phyloP scores from a whole-genome alignment of 2,888 invertebrate species.

The Meiosimyza platycephala region DNA sequence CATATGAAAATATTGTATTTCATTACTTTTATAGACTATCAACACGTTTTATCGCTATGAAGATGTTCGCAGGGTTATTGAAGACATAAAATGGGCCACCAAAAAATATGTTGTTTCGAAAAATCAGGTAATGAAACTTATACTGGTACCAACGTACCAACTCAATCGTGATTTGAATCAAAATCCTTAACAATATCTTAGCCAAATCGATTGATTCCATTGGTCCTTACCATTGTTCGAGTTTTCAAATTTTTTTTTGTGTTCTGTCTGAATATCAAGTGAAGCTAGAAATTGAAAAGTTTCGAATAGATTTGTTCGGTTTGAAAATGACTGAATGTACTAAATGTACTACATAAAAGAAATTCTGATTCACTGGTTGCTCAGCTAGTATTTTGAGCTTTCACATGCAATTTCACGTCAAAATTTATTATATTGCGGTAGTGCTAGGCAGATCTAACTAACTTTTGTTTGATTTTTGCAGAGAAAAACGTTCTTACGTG shows the following conservation, averaged over 20 bases:
- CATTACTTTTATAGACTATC: conserved; percentile 37
- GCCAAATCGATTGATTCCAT: neutral
- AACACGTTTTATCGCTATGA: conserved; percentile 41
- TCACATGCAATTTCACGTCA: too few relatives aligned
- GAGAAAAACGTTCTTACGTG: conserved; percentile 38
- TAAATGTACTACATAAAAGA: too few relatives aligned
- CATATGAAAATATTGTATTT: neutral
- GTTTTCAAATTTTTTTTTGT: too few relatives aligned
- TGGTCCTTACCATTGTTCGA: neutral
- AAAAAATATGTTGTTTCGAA: conserved; percentile 42
- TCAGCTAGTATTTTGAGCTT: too few relatives aligned
- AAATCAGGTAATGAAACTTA: conserved; percentile 41
- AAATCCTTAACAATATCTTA: neutral
- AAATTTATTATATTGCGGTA: too few relatives aligned
- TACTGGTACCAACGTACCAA: too few relatives aligned
- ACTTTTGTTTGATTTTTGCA: conserved; percentile 21
- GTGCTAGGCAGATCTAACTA: too few relatives aligned
- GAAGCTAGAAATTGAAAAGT: too few relatives aligned
- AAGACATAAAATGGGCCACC: conserved; percentile 39
- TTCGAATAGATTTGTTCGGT: too few relatives aligned
- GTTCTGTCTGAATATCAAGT: too few relatives aligned
- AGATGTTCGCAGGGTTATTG: conserved; percentile 39
- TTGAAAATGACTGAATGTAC: too few relatives aligned
- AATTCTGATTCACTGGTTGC: too few relatives aligned
- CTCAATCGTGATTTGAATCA: neutral